Base-by-base conservation (phyloP, 37 sponge, comb jelly and placozoan genomes). In the Diacarnus erythraeanus region DNA sequence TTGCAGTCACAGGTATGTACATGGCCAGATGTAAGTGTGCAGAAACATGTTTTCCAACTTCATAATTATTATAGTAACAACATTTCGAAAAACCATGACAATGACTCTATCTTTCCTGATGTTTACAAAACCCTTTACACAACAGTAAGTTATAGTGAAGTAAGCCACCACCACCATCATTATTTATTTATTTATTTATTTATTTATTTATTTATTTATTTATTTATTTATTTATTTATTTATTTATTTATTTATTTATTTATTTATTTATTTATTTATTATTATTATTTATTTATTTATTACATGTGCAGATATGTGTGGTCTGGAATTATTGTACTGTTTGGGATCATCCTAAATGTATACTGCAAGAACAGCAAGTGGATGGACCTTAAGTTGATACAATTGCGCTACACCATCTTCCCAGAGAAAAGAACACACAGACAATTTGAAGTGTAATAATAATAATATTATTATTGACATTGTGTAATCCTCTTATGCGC, bases 51-150 rank as follows among this genome's bases (percentile, higher is more conserved):
- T n/a, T n/a, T n/a, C n/a, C n/a, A n/a, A n/a, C n/a, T n/a, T n/a
- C n/a, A n/a, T n/a, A n/a, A n/a, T 22, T 42, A 18, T 56, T 69
- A 1, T 29, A 94, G 95, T 94, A 15, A 94, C 95, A 5, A 94
- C 95, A 15, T 83, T 87, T 60, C 58, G 95, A 34, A 94, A 94
- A 71, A 85, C 85, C 0, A 42, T 94, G 26, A 87, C 91, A 2
- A 78, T 94, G 29, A 78, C 87, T 39, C 60, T 94, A 4, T 94
- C 95, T 60, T 94, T 94, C 64, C 31, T 90, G 0, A 22, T 94
- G 88, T 94, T 94, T 80, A 77, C 88, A 9, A 94, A 94, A 56
- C 95, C 95, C 6, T 94, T 94, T 77, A 91, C 91, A 76, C 61
- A 83, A 33, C 91, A 94, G 91, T 93, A 57, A 80, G 94, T 83